Percentiles rank a stretch among this genome's conserved stretches.
These are phyloP conservation scores for Nasonia longicornis DNA, from an alignment of 1,140 invertebrate species.

Conservation along the genomic window DNA sequence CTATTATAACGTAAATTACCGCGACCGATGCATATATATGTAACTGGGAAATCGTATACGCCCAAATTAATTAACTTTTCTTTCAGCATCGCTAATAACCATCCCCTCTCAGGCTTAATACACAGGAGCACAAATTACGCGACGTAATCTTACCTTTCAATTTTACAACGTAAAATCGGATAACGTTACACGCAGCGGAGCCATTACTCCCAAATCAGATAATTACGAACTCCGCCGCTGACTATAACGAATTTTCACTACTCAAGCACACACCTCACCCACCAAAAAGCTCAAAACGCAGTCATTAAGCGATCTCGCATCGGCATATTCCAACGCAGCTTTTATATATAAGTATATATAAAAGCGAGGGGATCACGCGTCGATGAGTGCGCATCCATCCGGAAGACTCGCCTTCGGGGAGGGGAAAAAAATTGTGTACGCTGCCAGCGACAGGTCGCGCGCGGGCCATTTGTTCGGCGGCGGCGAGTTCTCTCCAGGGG, in stretches of 20 bases:
- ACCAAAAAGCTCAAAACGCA: too few relatives aligned
- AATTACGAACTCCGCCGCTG: too few relatives aligned
- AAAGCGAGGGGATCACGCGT: slow-evolving; percentile 5
- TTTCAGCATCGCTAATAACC: not conserved
- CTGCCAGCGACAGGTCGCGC: slow-evolving; percentile 23
- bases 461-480: slow-evolving; percentile 19
- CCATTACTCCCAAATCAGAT: too few relatives aligned
- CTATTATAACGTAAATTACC: not conserved
- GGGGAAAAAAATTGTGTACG: not conserved
- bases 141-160: not conserved
- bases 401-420: slow-evolving; percentile 13
- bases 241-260: not conserved
- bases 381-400: slow-evolving; percentile 8
- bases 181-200: not conserved
- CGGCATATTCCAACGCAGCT: not conserved
- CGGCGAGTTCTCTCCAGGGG: not conserved
- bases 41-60: not conserved
- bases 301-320: not conserved
- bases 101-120: not conserved
- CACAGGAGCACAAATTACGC: not conserved
- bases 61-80: not conserved
- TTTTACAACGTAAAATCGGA: not conserved
- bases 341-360: not conserved
- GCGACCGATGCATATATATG: not conserved
- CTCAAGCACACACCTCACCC: too few relatives aligned